Conservation (phyloP, 1,140 invertebrate genomes). For the Papilio helenus region DNA sequence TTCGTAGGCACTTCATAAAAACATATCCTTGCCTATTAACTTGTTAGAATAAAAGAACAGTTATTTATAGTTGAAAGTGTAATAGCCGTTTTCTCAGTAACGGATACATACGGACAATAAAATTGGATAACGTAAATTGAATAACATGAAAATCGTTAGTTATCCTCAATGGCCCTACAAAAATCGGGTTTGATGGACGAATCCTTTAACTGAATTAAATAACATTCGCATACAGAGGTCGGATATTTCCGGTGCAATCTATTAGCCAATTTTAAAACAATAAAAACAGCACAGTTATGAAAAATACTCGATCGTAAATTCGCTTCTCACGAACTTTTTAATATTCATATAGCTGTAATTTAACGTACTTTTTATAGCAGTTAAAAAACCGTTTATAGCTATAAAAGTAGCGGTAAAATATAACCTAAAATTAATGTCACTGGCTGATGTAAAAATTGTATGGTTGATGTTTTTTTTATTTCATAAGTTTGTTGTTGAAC, state of each 20-base stretch:
- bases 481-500: no score
- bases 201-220: conserved; percentile 51
- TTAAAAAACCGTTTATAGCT: neutral
- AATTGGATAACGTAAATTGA: conserved; percentile 11
- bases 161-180: conserved; percentile 17
- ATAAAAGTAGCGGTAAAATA: neutral
- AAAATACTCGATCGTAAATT: neutral
- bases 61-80: conserved; percentile 25
- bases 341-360: neutral
- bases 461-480: neutral
- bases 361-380: neutral
- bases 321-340: neutral
- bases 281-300: conserved; percentile 12
- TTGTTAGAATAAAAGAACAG: neutral
- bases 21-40: neutral
- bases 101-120: conserved; percentile 17
- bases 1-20: neutral
- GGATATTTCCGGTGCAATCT: conserved; percentile 43
- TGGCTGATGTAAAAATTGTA: no score
- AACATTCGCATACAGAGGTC: conserved; percentile 39
- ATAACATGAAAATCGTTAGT: conserved; percentile 16
- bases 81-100: neutral
- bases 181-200: conserved; percentile 45
- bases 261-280: conserved; percentile 34
- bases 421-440: conserved; percentile 34